These are phyloP conservation scores for Aculops lycopersici DNA, from an alignment of 1,140 invertebrate genomes.

Conservation along the genomic window DNA sequence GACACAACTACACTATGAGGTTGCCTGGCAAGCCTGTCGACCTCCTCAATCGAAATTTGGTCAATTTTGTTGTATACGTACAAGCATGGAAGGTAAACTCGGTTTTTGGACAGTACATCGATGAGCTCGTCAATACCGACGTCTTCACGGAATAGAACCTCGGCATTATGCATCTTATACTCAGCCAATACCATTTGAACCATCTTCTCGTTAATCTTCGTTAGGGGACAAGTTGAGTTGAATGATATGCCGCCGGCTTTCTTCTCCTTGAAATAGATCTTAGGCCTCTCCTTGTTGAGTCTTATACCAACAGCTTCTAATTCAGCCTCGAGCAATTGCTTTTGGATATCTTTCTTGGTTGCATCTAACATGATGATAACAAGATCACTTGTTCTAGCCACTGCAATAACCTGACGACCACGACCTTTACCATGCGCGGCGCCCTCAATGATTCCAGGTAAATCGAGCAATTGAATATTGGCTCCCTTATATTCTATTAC, in stretches of 20 bases:
- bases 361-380: constrained; percentile 97
- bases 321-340: constrained; percentile 53
- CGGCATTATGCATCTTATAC: constrained; percentile 28
- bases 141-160: constrained; percentile 69
- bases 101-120: constrained; percentile 87
- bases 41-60: constrained; percentile 82
- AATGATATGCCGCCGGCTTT: constrained; percentile 96
- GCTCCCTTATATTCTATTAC: constrained; percentile 92
- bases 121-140: constrained; percentile 82
- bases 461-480: constrained; percentile 85
- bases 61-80: constrained; percentile 99
- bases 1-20: constrained; percentile 78
- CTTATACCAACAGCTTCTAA: constrained; percentile 83
- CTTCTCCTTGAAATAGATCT: constrained; percentile 91
- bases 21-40: constrained; percentile 64
- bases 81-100: constrained; percentile 81
- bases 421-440: constrained; percentile 36
- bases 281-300: constrained; percentile 67
- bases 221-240: constrained; percentile 72
- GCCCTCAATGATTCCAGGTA: constrained; percentile 81
- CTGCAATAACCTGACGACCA: constrained; percentile 32
- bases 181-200: constrained; percentile 92
- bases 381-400: constrained; percentile 74
- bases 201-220: constrained; percentile 80
- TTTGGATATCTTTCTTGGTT: constrained; percentile 76